Percentiles rank a stretch among this genome's conserved stretches.
Conservation (phyloP, 2,888 invertebrate species). For the Lissocephala sabroskyi region DNA sequence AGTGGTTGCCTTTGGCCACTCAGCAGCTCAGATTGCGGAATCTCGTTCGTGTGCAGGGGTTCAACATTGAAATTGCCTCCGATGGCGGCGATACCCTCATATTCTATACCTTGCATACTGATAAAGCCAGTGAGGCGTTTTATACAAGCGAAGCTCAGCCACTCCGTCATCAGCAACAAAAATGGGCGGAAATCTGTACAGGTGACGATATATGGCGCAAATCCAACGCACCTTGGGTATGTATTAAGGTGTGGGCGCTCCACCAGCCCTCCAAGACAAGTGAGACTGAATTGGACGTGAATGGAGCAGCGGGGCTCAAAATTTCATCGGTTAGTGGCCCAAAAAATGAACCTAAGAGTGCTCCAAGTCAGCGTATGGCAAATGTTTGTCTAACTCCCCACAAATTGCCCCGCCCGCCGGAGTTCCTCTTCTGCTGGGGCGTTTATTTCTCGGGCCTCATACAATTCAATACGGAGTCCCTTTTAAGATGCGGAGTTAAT, state of each 20-base stretch:
- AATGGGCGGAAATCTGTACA: constrained; percentile 87
- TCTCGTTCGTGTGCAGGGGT: constrained; percentile 82
- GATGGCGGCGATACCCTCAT: constrained; percentile 72
- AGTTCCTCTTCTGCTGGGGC: constrained; percentile 86
- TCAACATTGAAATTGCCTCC: constrained; percentile 74
- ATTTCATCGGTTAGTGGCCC: too few relatives aligned
- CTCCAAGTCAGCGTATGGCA: constrained; percentile 33
- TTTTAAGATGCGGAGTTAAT: constrained; percentile 61
- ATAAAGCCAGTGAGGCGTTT: constrained; percentile 86
- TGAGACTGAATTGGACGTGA: neutral
- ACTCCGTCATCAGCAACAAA: constrained; percentile 79
- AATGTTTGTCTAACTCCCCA: constrained; percentile 32
- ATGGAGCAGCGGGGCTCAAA: neutral
- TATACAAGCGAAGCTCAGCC: constrained; percentile 85
- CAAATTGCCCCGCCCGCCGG: constrained; percentile 59
- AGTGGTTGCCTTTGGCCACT: constrained; percentile 79
- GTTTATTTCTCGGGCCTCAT: constrained; percentile 88
- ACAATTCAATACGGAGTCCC: constrained; percentile 70
- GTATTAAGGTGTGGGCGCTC: constrained; percentile 70
- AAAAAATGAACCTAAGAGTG: constrained; percentile 16
- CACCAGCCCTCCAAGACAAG: constrained; percentile 16
- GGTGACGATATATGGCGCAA: constrained; percentile 74
- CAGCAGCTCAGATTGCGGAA: constrained; percentile 89
- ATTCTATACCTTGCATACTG: constrained; percentile 86
- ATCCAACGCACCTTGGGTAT: constrained; percentile 71